These are phyloP conservation scores for Nothoprocta perdicaria DNA, from an alignment of 2,113 vertebrate species.

Conservation along the genomic window DNA sequence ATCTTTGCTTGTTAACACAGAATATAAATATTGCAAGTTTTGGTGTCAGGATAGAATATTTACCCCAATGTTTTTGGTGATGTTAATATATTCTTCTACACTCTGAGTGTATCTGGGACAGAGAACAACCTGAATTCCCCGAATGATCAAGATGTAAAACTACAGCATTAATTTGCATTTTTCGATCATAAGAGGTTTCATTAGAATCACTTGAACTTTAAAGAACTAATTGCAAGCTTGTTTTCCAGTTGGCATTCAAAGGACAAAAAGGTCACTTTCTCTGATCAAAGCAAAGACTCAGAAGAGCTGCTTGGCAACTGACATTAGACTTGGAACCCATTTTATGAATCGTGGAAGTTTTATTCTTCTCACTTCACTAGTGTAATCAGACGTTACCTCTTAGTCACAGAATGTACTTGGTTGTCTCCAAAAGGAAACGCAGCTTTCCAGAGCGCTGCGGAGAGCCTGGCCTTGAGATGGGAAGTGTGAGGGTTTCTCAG, in stretches of 20 bases:
- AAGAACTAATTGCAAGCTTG: constrained; percentile 53
- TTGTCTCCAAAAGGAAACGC: not conserved
- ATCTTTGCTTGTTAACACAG: constrained; percentile 8
- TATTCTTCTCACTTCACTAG: constrained; percentile 8
- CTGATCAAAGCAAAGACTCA: constrained; percentile 54
- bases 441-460: not conserved
- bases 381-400: constrained; percentile 28
- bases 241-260: constrained; percentile 45
- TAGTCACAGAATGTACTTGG: not conserved
- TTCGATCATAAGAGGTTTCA: constrained; percentile 54
- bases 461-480: constrained; percentile 23
- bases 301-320: constrained; percentile 38
- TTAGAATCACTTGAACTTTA: constrained; percentile 63
- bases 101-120: not conserved
- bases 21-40: not conserved
- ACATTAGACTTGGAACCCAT: not conserved
- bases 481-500: not conserved
- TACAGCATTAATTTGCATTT: constrained; percentile 60
- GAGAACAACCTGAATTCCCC: constrained; percentile 14
- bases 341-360: constrained; percentile 38
- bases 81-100: not conserved
- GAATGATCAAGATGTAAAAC: not conserved
- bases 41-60: not conserved
- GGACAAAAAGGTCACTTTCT: constrained; percentile 53
- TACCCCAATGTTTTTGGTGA: not conserved